These are phyloP conservation scores for Ginglymostoma cirratum DNA, from an alignment of 2,113 vertebrate genomes.

Conservation along the genomic window DNA sequence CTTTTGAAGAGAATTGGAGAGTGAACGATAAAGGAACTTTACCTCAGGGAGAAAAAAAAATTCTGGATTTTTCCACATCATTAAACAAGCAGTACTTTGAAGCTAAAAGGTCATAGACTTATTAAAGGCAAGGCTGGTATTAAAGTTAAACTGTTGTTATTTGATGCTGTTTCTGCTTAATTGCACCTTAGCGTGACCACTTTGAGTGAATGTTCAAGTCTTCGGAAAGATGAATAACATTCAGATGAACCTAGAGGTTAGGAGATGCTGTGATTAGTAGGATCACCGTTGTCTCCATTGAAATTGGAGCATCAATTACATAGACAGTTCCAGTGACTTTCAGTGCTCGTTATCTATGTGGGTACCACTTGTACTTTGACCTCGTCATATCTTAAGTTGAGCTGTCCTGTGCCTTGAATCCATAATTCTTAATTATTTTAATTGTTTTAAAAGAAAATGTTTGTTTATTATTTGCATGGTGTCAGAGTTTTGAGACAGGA, in stretches of 20 bases:
- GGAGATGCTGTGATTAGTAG: slow-evolving; percentile 17
- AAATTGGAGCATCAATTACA: neutral
- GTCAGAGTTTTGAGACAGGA: neutral
- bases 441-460: neutral
- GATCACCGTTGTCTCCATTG: neutral
- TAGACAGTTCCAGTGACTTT: neutral
- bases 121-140: neutral
- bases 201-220: slow-evolving; percentile 16
- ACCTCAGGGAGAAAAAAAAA: slow-evolving; percentile 2
- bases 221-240: slow-evolving; percentile 1
- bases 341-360: neutral
- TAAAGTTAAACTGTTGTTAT: slow-evolving; percentile 35
- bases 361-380: neutral
- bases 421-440: neutral
- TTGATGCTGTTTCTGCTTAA: slow-evolving; percentile 28
- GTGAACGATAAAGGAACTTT: neutral
- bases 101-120: slow-evolving; percentile 21
- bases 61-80: slow-evolving; percentile 17
- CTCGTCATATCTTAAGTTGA: neutral
- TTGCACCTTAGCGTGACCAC: slow-evolving; percentile 5
- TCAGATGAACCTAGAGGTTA: slow-evolving; percentile 29
- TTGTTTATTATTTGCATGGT: neutral
- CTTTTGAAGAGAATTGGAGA: neutral
- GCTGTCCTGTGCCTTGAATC: neutral
- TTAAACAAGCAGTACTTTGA: slow-evolving; percentile 20